These are phyloP conservation scores for Agrenia bidenticulata DNA, from an alignment of 2,888 invertebrate species.

Conservation along the genomic window DNA sequence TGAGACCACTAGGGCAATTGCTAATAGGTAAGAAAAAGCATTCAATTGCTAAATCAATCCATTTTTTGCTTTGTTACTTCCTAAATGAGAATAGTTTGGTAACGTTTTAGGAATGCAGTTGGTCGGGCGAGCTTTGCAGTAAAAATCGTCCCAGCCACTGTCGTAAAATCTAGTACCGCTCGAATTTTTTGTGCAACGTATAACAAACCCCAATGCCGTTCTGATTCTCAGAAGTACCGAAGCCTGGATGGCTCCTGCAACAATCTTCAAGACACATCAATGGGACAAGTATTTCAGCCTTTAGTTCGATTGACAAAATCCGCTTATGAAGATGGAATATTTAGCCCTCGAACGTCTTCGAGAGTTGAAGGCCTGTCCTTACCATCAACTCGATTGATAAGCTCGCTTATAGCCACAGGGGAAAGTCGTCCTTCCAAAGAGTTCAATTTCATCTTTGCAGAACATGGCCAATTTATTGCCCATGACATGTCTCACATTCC, in stretches of 20 bases:
- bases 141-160: constrained; percentile 1
- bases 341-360: too few species aligned
- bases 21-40: constrained; percentile 8
- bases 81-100: too few species aligned
- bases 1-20: constrained; percentile 12
- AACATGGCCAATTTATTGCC: constrained; percentile 22
- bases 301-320: constrained; percentile 73
- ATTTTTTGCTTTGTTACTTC: too few species aligned
- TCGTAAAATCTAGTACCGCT: too few species aligned
- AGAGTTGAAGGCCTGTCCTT: too few species aligned
- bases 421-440: background rate
- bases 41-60: too few species aligned
- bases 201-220: constrained; percentile 33
- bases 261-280: constrained; percentile 65
- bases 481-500: constrained; percentile 19
- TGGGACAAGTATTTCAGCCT: constrained; percentile 73
- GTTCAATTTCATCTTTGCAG: constrained; percentile 11
- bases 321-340: constrained; percentile 70
- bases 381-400: too few species aligned
- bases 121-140: background rate
- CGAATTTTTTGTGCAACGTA: too few species aligned
- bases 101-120: too few species aligned
- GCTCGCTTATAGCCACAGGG: too few species aligned
- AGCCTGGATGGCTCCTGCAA: constrained; percentile 76
- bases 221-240: constrained; percentile 61